A percentile compares a stretch with the other conserved stretches of the same genome.
These are phyloP conservation scores for Poeciliopsis presidionis DNA, from an alignment of 2,797 vertebrate genomes.

Conservation along the genomic window DNA sequence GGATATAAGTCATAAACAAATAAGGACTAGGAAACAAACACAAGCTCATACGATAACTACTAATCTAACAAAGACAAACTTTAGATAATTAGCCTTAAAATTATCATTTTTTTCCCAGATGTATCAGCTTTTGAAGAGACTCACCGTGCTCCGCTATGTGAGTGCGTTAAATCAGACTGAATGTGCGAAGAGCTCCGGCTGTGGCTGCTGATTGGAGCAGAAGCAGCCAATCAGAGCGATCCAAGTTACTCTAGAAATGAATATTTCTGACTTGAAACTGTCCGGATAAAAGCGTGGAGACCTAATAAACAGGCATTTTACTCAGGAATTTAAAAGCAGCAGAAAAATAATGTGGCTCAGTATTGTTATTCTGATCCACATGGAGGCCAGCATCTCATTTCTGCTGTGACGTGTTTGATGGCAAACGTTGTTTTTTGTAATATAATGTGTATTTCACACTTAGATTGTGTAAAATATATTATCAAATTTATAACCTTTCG, in stretches of 20 bases:
- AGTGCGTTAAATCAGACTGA: slow-evolving; percentile 59
- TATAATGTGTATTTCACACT: too few relatives aligned
- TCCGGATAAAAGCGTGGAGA: not conserved
- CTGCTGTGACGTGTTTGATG: too few relatives aligned
- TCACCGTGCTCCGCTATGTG: slow-evolving; percentile 73
- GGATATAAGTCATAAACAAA: not conserved
- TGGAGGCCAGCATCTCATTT: too few relatives aligned
- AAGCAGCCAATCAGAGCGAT: slow-evolving; percentile 60
- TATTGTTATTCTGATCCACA: too few relatives aligned
- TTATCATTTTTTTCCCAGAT: slow-evolving; percentile 5
- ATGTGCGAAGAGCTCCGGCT: slow-evolving; percentile 51
- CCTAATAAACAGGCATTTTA: not conserved
- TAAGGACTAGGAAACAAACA: rapidly evolving
- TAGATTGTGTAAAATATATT: not conserved
- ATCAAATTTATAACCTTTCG: too few relatives aligned
- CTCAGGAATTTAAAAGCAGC: not conserved
- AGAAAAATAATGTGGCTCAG: too few relatives aligned
- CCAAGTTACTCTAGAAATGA: slow-evolving; percentile 22
- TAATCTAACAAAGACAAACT: not conserved
- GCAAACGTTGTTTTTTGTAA: too few relatives aligned
- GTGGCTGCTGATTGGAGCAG: slow-evolving; percentile 58
- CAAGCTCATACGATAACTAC: not conserved
- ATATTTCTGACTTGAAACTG: slow-evolving; percentile 7
- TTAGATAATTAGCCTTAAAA: slow-evolving; percentile 1
- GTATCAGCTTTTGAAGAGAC: slow-evolving; percentile 26